Evolutionary conservation across 2,797 vertebrate species (phyloP).

Genomic region (Lutjanus campechanus): DNA sequence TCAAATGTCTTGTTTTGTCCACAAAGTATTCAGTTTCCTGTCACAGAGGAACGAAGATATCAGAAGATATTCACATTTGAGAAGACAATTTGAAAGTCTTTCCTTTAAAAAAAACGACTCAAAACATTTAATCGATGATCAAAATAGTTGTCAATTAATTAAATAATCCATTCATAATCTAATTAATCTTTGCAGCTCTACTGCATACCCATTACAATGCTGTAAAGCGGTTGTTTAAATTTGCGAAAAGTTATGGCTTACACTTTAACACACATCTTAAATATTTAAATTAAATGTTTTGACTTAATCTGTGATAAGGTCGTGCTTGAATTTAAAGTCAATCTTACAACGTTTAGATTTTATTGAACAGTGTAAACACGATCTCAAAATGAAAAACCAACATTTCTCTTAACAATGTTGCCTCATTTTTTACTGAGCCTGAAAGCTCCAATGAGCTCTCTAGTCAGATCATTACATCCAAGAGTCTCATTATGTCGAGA

Average conservation of each 20-base stretch:
- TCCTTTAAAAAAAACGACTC: too few relatives aligned
- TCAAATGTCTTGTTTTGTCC: too few relatives aligned
- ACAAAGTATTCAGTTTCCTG: too few relatives aligned
- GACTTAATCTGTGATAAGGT: neutral
- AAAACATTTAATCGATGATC: too few relatives aligned
- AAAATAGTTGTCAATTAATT: too few relatives aligned
- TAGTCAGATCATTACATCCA: constrained; percentile 78
- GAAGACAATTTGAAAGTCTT: too few relatives aligned
- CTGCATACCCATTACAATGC: neutral
- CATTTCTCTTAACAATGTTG: constrained; percentile 44
- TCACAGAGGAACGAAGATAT: too few relatives aligned
- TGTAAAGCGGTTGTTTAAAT: constrained; percentile 1
- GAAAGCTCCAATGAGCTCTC: constrained; percentile 66
- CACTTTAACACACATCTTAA: neutral
- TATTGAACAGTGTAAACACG: neutral
- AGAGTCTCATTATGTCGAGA: constrained; percentile 75
- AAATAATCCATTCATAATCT: neutral
- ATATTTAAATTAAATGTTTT: neutral
- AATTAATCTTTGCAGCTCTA: neutral
- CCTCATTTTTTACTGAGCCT: constrained; percentile 54
- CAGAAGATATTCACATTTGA: too few relatives aligned
- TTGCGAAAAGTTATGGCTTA: neutral
- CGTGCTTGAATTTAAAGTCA: constrained; percentile 1
- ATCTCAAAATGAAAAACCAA: constrained; percentile 30
- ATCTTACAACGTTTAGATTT: constrained; percentile 14